Conservation (phyloP, 2,797 vertebrate species). For the Garrulus glandarius region DNA sequence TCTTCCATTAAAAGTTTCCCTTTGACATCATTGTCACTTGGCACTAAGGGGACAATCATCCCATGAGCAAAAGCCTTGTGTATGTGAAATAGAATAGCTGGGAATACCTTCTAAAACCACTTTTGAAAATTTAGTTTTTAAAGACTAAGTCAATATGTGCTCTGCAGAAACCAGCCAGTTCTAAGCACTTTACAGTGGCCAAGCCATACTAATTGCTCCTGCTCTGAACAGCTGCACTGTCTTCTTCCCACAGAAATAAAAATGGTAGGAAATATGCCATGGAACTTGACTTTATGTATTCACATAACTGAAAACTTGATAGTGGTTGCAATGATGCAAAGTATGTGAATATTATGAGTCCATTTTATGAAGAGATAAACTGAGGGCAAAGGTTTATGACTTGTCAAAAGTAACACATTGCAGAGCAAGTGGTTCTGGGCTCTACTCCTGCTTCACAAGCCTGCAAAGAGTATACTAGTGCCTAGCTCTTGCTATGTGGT, state of each 20-base stretch:
- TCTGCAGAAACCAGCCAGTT: background rate
- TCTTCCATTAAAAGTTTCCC: conserved; percentile 30
- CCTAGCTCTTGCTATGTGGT: background rate
- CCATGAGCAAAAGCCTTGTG: background rate
- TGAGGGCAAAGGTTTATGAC: conserved; percentile 40
- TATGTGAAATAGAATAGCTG: background rate
- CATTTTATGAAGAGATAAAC: conserved; percentile 14
- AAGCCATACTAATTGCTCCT: background rate
- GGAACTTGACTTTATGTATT: background rate
- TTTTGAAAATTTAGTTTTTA: background rate
- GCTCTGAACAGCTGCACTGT: background rate
- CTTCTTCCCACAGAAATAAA: background rate
- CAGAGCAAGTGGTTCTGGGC: background rate
- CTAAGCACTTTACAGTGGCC: background rate
- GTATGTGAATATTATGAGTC: background rate
- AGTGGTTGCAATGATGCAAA: background rate
- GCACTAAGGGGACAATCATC: background rate
- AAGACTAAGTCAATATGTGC: background rate
- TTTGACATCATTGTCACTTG: background rate
- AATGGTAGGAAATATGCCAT: background rate
- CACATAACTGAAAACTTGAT: background rate
- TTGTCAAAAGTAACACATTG: conserved; percentile 21
- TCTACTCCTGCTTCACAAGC: background rate
- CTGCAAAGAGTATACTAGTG: background rate
- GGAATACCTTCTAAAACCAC: background rate